Evolutionary conservation across 2,113 vertebrate genomes (phyloP).

Genomic region (Noctilio leporinus): DNA sequence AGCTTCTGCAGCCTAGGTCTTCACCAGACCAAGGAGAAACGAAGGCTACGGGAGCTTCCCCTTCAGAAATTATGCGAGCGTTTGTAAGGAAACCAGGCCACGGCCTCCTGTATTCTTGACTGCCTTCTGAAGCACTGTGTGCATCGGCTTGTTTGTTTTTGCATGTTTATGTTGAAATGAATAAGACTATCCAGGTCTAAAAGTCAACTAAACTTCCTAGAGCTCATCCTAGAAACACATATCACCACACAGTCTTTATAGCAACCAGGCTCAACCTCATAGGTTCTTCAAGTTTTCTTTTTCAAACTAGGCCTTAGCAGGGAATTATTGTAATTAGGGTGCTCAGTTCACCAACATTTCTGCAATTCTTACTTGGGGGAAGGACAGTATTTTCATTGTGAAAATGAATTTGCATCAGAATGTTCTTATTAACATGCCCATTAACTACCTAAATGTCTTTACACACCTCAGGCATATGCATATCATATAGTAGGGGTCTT

Average conservation of each 20-base stretch:
- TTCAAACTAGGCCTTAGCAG: conserved; percentile 68
- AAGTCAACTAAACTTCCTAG: conserved; percentile 69
- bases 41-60: conserved; percentile 69
- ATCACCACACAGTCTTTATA: conserved; percentile 65
- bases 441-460: conserved; percentile 72
- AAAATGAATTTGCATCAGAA: conserved; percentile 75
- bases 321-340: conserved; percentile 71
- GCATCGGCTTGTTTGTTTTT: conserved; percentile 40
- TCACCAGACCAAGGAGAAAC: conserved; percentile 67
- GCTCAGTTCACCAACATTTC: conserved; percentile 69
- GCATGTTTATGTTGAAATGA: conserved; percentile 55
- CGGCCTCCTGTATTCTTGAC: conserved; percentile 72
- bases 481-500: conserved; percentile 58
- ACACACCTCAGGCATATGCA: conserved; percentile 75
- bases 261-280: conserved; percentile 77
- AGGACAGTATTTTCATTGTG: conserved; percentile 73
- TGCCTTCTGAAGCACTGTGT: conserved; percentile 76
- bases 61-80: conserved; percentile 74
- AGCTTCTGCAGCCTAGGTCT: conserved; percentile 64
- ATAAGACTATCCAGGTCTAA: conserved; percentile 70
- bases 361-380: conserved; percentile 65
- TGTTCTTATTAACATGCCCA: conserved; percentile 67
- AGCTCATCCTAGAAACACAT: conserved; percentile 72
- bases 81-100: conserved; percentile 71
- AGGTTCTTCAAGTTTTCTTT: conserved; percentile 66